Evolutionary conservation across 2,113 vertebrate species (phyloP), one percentile per base, ranked within the genome.

Genomic region (Scartelaos histophorus): DNA sequence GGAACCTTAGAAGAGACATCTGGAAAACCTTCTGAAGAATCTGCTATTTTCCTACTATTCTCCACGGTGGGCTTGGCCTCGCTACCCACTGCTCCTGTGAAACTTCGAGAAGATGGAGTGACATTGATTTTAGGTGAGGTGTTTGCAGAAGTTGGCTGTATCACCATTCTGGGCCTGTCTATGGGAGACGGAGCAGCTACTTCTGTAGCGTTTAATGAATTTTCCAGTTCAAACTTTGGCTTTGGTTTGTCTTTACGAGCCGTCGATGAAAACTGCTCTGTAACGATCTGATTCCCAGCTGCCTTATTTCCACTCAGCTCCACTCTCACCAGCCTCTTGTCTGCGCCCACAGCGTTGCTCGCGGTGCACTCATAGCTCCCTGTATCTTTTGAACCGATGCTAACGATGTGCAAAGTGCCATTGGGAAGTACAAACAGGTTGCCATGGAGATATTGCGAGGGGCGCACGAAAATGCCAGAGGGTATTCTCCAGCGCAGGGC

Each of bases 361-460:
- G 95, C 96, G 71, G 95, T 89, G 62, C 97, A 99, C 76, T 97
- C 95, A 0, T 98, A 99, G 66, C 58, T 93, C 1, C 97, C 97
- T 1, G 90, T 90, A 79, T 98, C 93, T 43, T 85, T 90, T 53
- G 92, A 87, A 0, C 91, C 92, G 0, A 94, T 80, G 0, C 85
- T 92, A 35, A 93, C 94, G 74, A 99, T 94, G 70, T 95, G 95
- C 1, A 99, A 94, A 0, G 97, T 98, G 38, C 97, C 97, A 38
- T 98, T 98, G 71, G 96, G 95, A 81, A 98, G 95, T 71, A 98
- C 95, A 78, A 97, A 98, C 11, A 98, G 78, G 85, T 96, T 96
- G 22, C 95, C 94, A 15, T 92, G 94, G 65, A 98, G 82, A 82
- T 96, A 97, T 89, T 98, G 97, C 0, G 97, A 97, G 0, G 96